Base-by-base conservation (phyloP, 2,797 vertebrate species). In the Sebastes hopkinsi region DNA sequence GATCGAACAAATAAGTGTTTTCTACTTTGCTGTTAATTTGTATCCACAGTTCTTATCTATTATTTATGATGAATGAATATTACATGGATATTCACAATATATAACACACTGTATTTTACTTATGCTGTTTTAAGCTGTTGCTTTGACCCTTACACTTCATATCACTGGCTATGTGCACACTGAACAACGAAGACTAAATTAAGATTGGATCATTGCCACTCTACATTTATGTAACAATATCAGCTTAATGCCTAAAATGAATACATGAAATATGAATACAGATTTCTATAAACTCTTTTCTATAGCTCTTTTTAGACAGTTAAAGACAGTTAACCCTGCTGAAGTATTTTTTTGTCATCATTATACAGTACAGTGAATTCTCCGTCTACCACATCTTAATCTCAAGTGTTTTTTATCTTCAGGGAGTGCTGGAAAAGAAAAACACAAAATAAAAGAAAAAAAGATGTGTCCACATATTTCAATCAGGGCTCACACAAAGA, bases 41-140 rank as follows among this genome's bases (percentile, higher is more conserved):
- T 59, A 32, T 66, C 29, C 36, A 54, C 54, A 61, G 32, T 29
- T 67, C 12, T 22, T 14, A 61, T 83, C 14, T 79, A 75, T 82
- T 84, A 87, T 85, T 80, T 77, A 87, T 65, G 20, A 61, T 69
- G 8, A 22, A 80, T 83, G 65, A 80, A 82, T 86, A 78, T 78
- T 78, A 27, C 14, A 70, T 46, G n/a, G 14, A 56, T 60, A 71
- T 79, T 60, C 27, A 71, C 66, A 7, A 36, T 36, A 36, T 36
- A 36, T 36, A 36, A 32, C 46, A 71, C 66, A 7, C 30, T 83
- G 70, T 42, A 66, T 78, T 68, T 70, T 58, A n/a, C 30, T 36
- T 10, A 4, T 68, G 36, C 52, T 52, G 54, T 62, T 18, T 54
- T 1, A 52, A 20, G 50, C 20, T 75, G 16, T 66, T 83, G 72